These are phyloP conservation scores for Chrysina gloriosa DNA, from an alignment of 2,888 invertebrate genomes.

Conservation along the genomic window DNA sequence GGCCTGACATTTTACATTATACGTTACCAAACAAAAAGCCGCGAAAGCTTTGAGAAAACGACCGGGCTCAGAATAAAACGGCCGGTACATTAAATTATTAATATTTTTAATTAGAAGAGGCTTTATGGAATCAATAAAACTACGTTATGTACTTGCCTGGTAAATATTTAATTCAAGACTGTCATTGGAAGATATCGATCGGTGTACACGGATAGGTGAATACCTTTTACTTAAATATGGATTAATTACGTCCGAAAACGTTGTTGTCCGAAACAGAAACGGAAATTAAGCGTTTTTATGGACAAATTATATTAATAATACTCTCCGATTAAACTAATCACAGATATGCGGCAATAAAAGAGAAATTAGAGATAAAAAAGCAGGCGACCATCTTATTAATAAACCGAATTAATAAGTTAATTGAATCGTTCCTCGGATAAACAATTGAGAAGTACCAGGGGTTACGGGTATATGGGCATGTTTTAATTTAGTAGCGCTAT, in stretches of 20 bases:
- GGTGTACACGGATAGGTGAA: background rate
- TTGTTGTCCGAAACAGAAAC: too few species aligned
- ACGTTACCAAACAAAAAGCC: too few species aligned
- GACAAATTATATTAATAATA: too few species aligned
- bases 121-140: slow-evolving; percentile 29
- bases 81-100: slow-evolving; percentile 10
- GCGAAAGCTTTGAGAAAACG: slow-evolving; percentile 4
- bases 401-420: too few species aligned
- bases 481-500: background rate
- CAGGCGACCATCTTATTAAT: too few species aligned
- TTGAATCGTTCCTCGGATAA: background rate
- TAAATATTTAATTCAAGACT: slow-evolving; percentile 33
- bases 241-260: background rate
- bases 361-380: too few species aligned
- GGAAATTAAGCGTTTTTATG: too few species aligned
- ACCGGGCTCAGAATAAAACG: background rate
- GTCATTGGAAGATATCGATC: slow-evolving; percentile 26
- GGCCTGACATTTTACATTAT: background rate
- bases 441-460: background rate
- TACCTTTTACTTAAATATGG: background rate
- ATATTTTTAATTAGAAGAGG: slow-evolving; percentile 27
- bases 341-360: too few species aligned
- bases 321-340: too few species aligned
- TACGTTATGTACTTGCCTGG: slow-evolving; percentile 1
- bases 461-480: background rate